phyloP scores from a whole-genome alignment of 2,113 vertebrate species.

The Ellobius talpinus region DNA sequence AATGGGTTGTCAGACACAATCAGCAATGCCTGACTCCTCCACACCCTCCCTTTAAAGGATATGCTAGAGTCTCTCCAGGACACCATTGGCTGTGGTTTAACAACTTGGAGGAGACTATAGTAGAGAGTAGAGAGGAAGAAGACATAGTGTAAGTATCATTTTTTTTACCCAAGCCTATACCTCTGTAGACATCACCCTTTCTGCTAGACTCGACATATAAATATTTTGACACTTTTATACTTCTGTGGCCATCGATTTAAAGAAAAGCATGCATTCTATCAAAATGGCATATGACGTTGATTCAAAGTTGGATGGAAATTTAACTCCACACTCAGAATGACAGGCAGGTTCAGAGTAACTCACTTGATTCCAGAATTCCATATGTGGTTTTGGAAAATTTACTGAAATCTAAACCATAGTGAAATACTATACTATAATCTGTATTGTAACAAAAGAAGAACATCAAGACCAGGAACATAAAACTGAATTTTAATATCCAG shows the following conservation, averaged over 20 bases:
- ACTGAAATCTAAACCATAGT: neutral
- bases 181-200: neutral
- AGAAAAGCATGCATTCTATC: neutral
- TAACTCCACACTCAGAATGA: neutral
- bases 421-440: neutral
- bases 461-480: slow-evolving; percentile 39
- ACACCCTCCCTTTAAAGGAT: neutral
- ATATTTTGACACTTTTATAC: neutral
- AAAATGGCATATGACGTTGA: neutral
- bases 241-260: neutral
- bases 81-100: neutral
- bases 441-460: neutral
- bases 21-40: neutral
- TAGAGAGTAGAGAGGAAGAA: neutral
- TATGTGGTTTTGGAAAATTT: neutral
- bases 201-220: neutral
- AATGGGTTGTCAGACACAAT: neutral
- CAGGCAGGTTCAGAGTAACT: neutral
- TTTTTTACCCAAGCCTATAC: neutral
- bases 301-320: slow-evolving; percentile 33
- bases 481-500: neutral
- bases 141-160: neutral
- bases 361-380: neutral
- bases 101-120: neutral
- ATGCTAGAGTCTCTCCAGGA: neutral